Base-by-base conservation (phyloP, 2,888 invertebrate genomes). In the Folsomia candida region DNA sequence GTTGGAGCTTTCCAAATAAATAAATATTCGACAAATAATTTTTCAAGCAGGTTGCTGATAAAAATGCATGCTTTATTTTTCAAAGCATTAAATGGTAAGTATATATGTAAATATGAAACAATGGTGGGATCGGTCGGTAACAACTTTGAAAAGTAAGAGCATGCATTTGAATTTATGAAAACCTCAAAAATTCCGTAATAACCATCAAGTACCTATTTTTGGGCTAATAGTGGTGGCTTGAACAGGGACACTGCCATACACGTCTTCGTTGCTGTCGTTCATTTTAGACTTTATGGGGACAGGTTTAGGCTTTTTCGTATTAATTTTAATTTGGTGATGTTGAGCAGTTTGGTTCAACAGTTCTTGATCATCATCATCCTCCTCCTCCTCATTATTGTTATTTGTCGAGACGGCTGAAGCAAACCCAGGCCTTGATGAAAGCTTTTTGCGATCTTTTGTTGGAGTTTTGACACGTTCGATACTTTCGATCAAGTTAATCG, bases 231-330 rank as follows among this genome's bases (percentile, higher is more conserved):
- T 72, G 25, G 75, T 64, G 14, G 75, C 72, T 71, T 77, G 77
- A 29, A 77, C 67, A 28, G 77, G 76, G 4, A 77, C 70, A 67
- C 77, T 77, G n/a, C 77, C 77, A 65, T 79, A 79, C 27, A 77
- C 77, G 68, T 79, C 74, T 68, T 79, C 79, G 60, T 79, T 77
- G 70, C 79, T 79, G 57, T 77, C 75, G 18, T 60, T 70, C 29
- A 75, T 63, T 29, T 54, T 54, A 18, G 68, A 60, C 65, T 24
- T 60, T 28, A 1, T 24, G 26, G 61, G 14, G 20, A 20, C 24
- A 4, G 64, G 9, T 25, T 51, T 64, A 2, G 51, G 26, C 57
- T 69, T 68, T 66, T 29, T 51, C 11, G 62, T 62, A 51, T 51
- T 28, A 47, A 64, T 47, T 20, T 20, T 64, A 22, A 57, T 37